Conservation (phyloP, 1,140 invertebrate species). For the Macrosteles quadrilineatus region DNA sequence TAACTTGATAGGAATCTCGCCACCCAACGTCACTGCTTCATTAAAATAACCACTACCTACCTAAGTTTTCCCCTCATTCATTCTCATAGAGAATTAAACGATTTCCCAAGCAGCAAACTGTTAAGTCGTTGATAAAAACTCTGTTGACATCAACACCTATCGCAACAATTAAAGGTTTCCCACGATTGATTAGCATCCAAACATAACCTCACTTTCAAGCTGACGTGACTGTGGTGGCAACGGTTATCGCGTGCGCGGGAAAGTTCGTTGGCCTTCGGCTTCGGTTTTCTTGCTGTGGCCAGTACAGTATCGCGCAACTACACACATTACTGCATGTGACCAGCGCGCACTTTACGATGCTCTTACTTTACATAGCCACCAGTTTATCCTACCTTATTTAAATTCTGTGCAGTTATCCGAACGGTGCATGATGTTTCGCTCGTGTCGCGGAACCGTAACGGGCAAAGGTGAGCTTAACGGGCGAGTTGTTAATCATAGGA, state of each 20-base stretch:
- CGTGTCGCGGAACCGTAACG: not conserved
- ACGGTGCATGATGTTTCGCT: constrained; percentile 10
- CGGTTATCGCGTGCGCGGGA: not conserved
- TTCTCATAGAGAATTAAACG: too few species aligned
- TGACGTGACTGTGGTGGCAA: not conserved
- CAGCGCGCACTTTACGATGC: constrained; percentile 5
- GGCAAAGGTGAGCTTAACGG: not conserved
- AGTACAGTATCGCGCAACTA: not conserved
- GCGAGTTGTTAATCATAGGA: constrained; percentile 1
- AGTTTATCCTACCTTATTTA: not conserved
- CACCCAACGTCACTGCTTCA: too few species aligned
- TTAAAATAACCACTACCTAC: too few species aligned
- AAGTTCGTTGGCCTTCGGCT: not conserved
- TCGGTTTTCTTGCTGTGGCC: not conserved
- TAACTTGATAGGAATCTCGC: too few species aligned
- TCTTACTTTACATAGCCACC: not conserved
- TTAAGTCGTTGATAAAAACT: too few species aligned
- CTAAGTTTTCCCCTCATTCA: too few species aligned
- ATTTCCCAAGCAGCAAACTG: too few species aligned
- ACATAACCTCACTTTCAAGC: not conserved
- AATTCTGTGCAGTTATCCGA: not conserved
- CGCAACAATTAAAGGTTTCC: too few species aligned
- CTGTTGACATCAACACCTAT: too few species aligned
- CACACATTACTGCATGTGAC: not conserved
- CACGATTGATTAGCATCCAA: not conserved